phyloP scores from a whole-genome alignment of 2,888 invertebrate species.

The Zootermopsis nevadensis region DNA sequence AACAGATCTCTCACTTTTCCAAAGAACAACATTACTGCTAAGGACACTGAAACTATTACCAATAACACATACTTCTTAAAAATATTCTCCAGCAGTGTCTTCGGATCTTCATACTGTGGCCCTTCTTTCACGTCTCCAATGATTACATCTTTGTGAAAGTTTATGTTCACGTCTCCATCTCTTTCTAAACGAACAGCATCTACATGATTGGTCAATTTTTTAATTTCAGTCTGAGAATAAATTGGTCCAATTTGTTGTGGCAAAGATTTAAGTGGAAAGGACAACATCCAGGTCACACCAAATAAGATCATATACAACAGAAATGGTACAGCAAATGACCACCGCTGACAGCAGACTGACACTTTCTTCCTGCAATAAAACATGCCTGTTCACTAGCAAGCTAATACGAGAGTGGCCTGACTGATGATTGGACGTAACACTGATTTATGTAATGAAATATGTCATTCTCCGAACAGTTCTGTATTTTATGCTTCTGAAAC shows the following conservation, averaged over 20 bases:
- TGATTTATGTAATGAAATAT: background rate
- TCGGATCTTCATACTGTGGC: constrained; percentile 64
- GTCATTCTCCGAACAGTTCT: background rate
- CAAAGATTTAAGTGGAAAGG: constrained; percentile 62
- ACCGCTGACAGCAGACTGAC: constrained; percentile 59
- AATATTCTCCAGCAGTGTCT: constrained; percentile 63
- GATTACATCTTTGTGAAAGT: constrained; percentile 58
- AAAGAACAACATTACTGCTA: no score
- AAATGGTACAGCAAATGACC: constrained; percentile 69
- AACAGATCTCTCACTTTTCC: no score
- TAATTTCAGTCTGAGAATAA: constrained; percentile 29
- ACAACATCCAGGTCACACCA: constrained; percentile 66
- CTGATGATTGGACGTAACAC: constrained; percentile 10
- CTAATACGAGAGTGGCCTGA: background rate
- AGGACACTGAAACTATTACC: no score
- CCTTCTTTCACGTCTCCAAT: constrained; percentile 60
- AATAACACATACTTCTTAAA: constrained; percentile 61
- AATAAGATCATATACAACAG: constrained; percentile 69
- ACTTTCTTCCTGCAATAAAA: background rate
- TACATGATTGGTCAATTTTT: constrained; percentile 41
- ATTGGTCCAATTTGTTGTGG: constrained; percentile 35
- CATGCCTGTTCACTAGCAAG: background rate
- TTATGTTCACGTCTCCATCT: constrained; percentile 50
- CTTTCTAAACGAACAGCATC: constrained; percentile 43
- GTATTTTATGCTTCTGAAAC: background rate